Base-by-base conservation (phyloP, 1,140 invertebrate species). In the Trichonephila inaurata region DNA sequence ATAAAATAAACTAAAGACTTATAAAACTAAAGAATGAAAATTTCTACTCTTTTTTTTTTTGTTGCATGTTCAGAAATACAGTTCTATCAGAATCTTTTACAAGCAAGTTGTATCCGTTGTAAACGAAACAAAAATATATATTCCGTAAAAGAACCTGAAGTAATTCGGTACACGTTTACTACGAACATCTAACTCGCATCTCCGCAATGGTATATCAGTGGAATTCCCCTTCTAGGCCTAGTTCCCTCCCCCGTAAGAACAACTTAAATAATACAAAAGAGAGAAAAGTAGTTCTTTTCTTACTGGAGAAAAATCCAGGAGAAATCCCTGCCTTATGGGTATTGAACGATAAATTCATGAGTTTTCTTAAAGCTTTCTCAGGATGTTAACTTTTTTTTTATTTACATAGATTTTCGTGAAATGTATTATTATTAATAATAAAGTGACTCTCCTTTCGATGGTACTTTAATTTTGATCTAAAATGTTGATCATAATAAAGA, bases 181-280 rank as follows among this genome's bases (percentile, higher is more conserved):
- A 16, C 19, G 51, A 60, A 51, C 81, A 83, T 83, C 81, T 51
- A 51, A 60, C 81, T 83, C 81, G 19, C 81, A 83, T 82, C 44
- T 83, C 40, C 44, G 44, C 40, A 51, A 51, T 51, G 51, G 14
- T 14, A 8, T 51, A n/a, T 16, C 19, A 51, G 81, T 83, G n/a
- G 81, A 60, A 77, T 77, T 77, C 69, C 69, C 69, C 69, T 77
- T 33, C 28, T 40, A 24, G 16, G 44, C 7, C 7, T 24, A 83
- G n/a, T 51, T 83, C 58, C 44, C 64, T 19, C 81, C 24, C 28
- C 28, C 28, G 28, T 51, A 83, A 83, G 51, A 51, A 83, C 40
- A 51, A 60, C 81, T 51, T 83, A 83, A 77, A 77, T 77, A 77
- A 77, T 77, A 77, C 69, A 77, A 77, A 77, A 28, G 24, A 24